Evolutionary conservation across 2,888 invertebrate species (phyloP).

Genomic region (Drosophila siamana): DNA sequence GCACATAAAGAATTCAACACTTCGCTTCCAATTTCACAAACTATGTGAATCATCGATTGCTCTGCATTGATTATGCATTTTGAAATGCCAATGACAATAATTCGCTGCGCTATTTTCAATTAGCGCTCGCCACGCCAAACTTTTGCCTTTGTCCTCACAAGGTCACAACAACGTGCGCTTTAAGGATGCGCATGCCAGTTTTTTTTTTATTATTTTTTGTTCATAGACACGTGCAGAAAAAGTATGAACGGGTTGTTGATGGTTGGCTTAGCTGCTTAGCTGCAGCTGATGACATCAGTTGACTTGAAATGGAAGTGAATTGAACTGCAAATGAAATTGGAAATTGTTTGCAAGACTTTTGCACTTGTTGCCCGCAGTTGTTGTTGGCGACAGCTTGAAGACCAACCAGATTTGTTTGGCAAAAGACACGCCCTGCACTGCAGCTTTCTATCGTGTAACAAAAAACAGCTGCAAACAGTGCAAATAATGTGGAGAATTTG

Average conservation of each 20-base stretch:
- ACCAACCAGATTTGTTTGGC: no score
- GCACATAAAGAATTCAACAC: not conserved
- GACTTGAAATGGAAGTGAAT: no score
- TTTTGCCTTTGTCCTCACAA: not conserved
- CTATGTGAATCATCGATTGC: not conserved
- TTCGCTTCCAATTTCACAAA: not conserved
- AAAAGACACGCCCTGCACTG: not conserved
- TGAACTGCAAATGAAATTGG: conserved; percentile 6
- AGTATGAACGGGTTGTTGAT: not conserved
- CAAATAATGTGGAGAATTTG: no score
- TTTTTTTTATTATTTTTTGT: no score
- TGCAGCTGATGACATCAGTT: conserved; percentile 1
- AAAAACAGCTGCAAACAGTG: no score
- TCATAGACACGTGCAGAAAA: conserved; percentile 7
- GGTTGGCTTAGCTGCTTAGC: not conserved
- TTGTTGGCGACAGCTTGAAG: conserved; percentile 5
- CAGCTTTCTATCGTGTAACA: not conserved
- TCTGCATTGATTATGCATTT: not conserved
- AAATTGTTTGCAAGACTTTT: not conserved
- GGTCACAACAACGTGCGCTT: conserved; percentile 1
- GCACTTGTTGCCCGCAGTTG: conserved; percentile 1
- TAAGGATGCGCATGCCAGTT: not conserved
- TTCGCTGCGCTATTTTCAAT: not conserved
- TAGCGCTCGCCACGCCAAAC: not conserved
- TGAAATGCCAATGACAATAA: not conserved